Evolutionary conservation across 2,888 invertebrate genomes (phyloP), one percentile per base, ranked within the genome.

Genomic region (Archaeoteleia sp.): DNA sequence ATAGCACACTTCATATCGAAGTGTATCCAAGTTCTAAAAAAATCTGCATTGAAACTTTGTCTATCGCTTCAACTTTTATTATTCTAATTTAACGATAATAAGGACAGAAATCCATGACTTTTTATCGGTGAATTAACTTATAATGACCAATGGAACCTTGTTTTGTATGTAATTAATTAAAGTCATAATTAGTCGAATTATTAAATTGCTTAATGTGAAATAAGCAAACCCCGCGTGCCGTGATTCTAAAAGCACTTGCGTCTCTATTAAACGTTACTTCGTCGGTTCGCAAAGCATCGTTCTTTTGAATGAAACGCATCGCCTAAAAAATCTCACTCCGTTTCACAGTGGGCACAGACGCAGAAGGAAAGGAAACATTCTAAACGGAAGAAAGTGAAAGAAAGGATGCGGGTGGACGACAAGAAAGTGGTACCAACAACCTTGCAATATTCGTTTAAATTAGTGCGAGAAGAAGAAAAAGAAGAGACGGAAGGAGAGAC

Each of bases 1-100:
- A 49, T 55, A 49, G 60, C 23, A 58, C 54, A 61, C 43, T 61
- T 67, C 61, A 67, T 67, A 67, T 61, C 55, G 61, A 67, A 66
- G 55, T 60, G 51, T 61, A 37, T 48, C 42, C 60, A 67, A 67
- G 48, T 67, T 55, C 35, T 23, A 23, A 46, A 25, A 20, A 12
- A 58, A 48, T 34, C 34, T 39, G 42, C 42, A 40, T 57, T 43
- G 14, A 58, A 66, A 66, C 58, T 66, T 66, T 66, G 45, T 58
- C 29, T 32, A 23, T 42, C 20, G 40, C 54, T 49, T 48, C 14
- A 60, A 66, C 60, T 66, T 60, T 66, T 53, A 66, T 60, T 66
- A 53, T 45, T 49, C 48, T 30, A 27, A 49, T 43, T 55, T 42
- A 35, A 55, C 30, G 25, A 39, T 43, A 43, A 49, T 55, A 45